Evolutionary conservation across 2,113 vertebrate species (phyloP), one percentile per base, ranked within the genome.

Genomic region (Myrmophylax atrothorax): DNA sequence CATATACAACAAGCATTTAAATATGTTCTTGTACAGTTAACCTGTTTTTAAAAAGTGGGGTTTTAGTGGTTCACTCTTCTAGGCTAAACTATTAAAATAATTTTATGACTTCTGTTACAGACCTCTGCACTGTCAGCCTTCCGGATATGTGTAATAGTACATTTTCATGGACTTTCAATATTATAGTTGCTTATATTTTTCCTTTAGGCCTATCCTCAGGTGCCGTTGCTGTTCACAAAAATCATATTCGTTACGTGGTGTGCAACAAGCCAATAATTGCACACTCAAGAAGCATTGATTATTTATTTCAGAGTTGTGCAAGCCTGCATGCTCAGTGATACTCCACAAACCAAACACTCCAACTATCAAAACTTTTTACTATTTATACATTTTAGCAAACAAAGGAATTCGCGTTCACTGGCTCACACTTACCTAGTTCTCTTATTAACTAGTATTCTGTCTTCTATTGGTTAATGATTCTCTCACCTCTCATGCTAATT

Each of bases 181-280:
- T 68, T 75, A 40, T 24, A 14, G 26, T 62, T 93, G 16, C 29
- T 78, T 53, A 12, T 38, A 20, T 35, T 68, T 89, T 84, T 88
- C 55, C 50, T 81, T 95, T 64, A 66, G 33, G 23, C 10, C 67
- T 87, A 50, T 55, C 35, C 25, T 84, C 44, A 52, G 12, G 67
- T 59, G 29, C 9, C 8, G 18, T 35, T 31, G 10, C 12, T 53
- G 20, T 53, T n/a, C 28, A 53, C 24, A 83, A 31, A 53, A 68
- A 53, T 53, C 0, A 0, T 19, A 35, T 35, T 47, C 0, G 0
- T 75, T 82, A 22, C 11, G 18, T 83, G 24, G 3, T 55, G 29
- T 35, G 17, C 29, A 62, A 47, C n/a, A 40, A 89, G 31, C 11
- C 67, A 31, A 40, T 40, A 55, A 76, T 69, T 68, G 31, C 9